A percentile compares a stretch with the other conserved stretches of the same genome.
Conservation (phyloP, 2,888 invertebrate genomes). For the Lissocephala sabroskyi region DNA sequence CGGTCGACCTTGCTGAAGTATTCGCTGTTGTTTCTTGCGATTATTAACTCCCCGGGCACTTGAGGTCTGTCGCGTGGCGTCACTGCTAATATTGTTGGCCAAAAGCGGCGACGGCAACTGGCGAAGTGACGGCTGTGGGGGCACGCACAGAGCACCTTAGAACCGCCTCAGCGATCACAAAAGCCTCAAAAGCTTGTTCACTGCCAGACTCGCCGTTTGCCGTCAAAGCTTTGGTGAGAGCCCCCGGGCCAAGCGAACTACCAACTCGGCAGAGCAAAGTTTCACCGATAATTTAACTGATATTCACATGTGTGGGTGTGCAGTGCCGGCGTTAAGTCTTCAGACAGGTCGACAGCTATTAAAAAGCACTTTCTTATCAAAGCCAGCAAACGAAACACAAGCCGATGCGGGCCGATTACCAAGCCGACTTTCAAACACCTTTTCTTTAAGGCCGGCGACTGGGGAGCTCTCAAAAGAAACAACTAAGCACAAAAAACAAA, state of each 20-base stretch:
- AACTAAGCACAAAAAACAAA: conserved; percentile 1
- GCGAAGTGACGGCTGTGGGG: conserved; percentile 14
- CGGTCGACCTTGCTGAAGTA: too few relatives aligned
- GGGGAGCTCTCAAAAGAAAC: conserved; percentile 18
- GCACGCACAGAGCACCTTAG: conserved; percentile 43
- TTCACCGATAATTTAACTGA: too few relatives aligned
- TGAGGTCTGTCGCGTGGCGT: conserved; percentile 15
- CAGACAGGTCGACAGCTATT: conserved; percentile 43
- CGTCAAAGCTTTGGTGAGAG: conserved; percentile 19
- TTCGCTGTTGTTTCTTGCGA: not conserved
- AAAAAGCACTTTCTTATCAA: conserved; percentile 52
- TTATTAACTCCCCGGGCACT: conserved; percentile 2
- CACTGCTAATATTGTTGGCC: conserved; percentile 49
- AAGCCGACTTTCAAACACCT: too few relatives aligned
- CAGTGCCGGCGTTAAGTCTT: conserved; percentile 12
- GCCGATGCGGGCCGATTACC: conserved; percentile 34
- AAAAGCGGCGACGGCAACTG: conserved; percentile 45
- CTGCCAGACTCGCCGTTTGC: too few relatives aligned
- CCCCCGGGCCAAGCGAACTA: too few relatives aligned
- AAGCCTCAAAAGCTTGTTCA: conserved; percentile 22
- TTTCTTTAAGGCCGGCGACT: conserved; percentile 19
- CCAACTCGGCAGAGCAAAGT: too few relatives aligned
- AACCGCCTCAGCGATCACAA: conserved; percentile 29
- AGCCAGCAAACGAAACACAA: conserved; percentile 40
- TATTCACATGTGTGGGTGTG: conserved; percentile 12